Base-by-base conservation (phyloP, 2,113 vertebrate genomes). In the Amphilophus citrinellus region DNA sequence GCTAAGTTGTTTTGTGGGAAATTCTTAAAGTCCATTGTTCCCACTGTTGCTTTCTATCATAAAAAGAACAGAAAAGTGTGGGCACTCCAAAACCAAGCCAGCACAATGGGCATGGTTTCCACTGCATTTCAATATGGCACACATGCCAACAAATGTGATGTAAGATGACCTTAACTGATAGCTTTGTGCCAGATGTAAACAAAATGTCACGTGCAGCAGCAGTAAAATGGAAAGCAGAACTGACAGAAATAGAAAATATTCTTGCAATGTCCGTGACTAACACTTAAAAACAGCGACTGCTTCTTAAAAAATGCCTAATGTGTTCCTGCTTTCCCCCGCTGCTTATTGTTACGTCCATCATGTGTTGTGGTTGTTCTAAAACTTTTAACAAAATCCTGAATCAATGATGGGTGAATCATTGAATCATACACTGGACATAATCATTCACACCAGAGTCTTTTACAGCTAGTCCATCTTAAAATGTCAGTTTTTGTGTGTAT, bases 11-110 rank as follows among this genome's bases (percentile, higher is more conserved):
- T 86, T 79, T 53, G 59, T 35, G 14, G 76, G 81, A 81, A 89
- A 77, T 79, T 87, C 87, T 82, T 63, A 82, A 42, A 88, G 76
- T 61, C 79, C 77, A 73, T 65, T 57, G 58, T 44, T 68, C 65
- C 50, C 83, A 50, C 61, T 68, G 53, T 42, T 59, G 27, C 47
- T 81, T 61, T 85, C 65, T n/a, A 53, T 83, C 73, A 57, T 1
- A 77, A 77, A 61, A 22, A 6, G 47, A 83, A 76, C 24, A 83
- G 62, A 59, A 66, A 22, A 18, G 8, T 27, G 65, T 8, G 35
- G 80, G 13, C 47, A 15, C 42, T 61, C 30, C 30, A 15, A 61
- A 75, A 56, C 80, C 59, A 22, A 27, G 59, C 44, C 47, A 68
- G 11, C 81, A 73, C 61, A 56, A 77, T 56, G 82, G 50, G 68